Conservation (phyloP, 2,113 vertebrate species). For the Ochotona curzoniae region DNA sequence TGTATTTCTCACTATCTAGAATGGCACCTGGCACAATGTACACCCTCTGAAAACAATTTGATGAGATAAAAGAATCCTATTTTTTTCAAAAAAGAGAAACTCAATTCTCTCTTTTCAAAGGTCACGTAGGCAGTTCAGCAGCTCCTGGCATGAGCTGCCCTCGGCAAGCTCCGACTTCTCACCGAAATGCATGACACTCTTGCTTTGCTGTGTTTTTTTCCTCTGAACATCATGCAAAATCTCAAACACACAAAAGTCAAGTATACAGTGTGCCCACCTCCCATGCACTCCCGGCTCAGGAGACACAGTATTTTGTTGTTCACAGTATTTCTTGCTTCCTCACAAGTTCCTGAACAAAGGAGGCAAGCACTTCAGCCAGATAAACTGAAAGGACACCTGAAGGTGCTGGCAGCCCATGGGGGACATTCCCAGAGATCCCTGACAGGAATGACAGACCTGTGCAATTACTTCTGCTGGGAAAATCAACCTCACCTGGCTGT, state of each 20-base stretch:
- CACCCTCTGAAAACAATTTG: neutral
- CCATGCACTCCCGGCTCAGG: neutral
- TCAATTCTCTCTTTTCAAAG: slow-evolving; percentile 25
- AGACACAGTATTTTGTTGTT: neutral
- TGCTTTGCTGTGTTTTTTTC: neutral
- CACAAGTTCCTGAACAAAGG: neutral
- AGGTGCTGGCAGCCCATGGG: no score
- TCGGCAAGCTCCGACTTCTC: neutral
- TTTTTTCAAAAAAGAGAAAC: neutral
- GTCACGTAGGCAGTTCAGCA: neutral
- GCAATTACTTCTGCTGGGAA: neutral
- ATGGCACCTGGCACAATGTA: neutral
- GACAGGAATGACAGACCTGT: neutral
- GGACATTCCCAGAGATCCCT: neutral
- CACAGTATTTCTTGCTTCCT: neutral
- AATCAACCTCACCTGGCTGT: neutral
- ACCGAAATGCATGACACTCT: neutral
- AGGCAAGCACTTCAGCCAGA: neutral
- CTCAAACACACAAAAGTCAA: slow-evolving; percentile 9
- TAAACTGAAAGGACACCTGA: neutral
- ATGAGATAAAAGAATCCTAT: neutral
- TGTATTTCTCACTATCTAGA: neutral
- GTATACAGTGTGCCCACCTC: neutral
- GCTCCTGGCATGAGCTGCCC: neutral
- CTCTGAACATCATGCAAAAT: neutral